These are phyloP conservation scores for Galendromus occidentalis DNA, from an alignment of 1,140 invertebrate genomes.

Conservation along the genomic window DNA sequence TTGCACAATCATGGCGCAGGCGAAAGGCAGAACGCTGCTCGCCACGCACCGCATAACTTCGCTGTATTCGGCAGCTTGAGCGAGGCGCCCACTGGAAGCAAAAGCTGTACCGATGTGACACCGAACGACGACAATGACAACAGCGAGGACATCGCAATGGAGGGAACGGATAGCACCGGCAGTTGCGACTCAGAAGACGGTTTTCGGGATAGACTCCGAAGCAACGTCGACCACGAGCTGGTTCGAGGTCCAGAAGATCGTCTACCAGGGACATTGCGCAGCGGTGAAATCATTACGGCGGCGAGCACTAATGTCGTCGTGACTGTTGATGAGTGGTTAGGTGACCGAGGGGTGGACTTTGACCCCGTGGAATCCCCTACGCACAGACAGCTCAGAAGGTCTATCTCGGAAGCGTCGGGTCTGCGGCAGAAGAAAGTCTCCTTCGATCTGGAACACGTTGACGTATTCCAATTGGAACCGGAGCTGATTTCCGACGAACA, in stretches of 20 bases:
- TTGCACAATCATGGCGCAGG: neutral
- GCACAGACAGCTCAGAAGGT: neutral
- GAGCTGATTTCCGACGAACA: too few species aligned
- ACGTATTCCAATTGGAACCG: too few species aligned
- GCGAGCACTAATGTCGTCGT: neutral
- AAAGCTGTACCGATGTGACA: neutral
- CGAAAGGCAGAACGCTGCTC: neutral
- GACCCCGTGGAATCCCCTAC: too few species aligned
- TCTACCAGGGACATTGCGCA: neutral
- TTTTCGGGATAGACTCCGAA: too few species aligned
- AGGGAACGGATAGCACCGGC: neutral
- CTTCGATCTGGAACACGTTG: neutral
- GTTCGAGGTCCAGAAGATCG: neutral
- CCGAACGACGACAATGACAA: neutral
- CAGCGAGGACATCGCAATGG: neutral
- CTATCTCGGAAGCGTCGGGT: neutral
- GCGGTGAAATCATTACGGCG: neutral
- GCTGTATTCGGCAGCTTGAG: neutral
- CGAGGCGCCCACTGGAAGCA: neutral
- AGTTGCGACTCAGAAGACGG: too few species aligned
- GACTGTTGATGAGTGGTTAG: neutral
- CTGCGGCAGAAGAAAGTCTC: neutral
- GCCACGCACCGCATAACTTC: neutral
- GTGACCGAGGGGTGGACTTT: neutral
- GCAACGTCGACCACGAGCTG: neutral